phyloP scores from a whole-genome alignment of 2,888 invertebrate species.

The Acheta domesticus region DNA sequence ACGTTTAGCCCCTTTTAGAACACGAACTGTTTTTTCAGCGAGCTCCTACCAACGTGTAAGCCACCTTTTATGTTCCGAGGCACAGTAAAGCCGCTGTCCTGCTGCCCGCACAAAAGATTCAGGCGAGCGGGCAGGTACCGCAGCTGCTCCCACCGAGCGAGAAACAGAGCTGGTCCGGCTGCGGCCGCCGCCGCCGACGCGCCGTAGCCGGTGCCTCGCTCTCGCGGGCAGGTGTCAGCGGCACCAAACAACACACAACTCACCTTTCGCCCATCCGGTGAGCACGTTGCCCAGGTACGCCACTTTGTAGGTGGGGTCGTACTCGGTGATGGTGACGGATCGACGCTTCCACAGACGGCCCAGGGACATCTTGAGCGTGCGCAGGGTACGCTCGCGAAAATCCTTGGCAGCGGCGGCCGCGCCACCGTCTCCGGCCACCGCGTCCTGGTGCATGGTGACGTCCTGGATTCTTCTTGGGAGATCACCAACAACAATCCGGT shows the following conservation, averaged over 20 bases:
- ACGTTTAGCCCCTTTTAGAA: too few relatives aligned
- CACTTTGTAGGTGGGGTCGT: constrained; percentile 93
- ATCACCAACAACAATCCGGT: too few relatives aligned
- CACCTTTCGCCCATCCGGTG: constrained; percentile 98
- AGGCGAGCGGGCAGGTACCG: not conserved
- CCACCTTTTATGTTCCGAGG: too few relatives aligned
- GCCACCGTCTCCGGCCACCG: constrained; percentile 27
- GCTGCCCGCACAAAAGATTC: not conserved
- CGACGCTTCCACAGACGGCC: constrained; percentile 71
- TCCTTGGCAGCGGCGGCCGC: constrained; percentile 32
- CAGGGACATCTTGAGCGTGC: constrained; percentile 65
- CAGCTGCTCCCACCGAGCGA: not conserved
- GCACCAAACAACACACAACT: constrained; percentile 39
- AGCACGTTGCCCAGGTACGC: constrained; percentile 97
- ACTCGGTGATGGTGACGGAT: constrained; percentile 87
- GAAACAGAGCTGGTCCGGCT: too few relatives aligned
- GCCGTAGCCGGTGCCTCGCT: too few relatives aligned
- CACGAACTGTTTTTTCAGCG: too few relatives aligned
- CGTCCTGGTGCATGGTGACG: constrained; percentile 25
- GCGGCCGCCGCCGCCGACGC: too few relatives aligned
- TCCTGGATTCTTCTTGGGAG: not conserved
- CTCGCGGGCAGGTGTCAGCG: too few relatives aligned
- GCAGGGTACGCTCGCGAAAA: constrained; percentile 47
- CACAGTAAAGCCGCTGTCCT: too few relatives aligned
- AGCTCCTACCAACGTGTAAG: too few relatives aligned